phyloP scores from a whole-genome alignment of 2,113 vertebrate species.

The Petromus typicus region DNA sequence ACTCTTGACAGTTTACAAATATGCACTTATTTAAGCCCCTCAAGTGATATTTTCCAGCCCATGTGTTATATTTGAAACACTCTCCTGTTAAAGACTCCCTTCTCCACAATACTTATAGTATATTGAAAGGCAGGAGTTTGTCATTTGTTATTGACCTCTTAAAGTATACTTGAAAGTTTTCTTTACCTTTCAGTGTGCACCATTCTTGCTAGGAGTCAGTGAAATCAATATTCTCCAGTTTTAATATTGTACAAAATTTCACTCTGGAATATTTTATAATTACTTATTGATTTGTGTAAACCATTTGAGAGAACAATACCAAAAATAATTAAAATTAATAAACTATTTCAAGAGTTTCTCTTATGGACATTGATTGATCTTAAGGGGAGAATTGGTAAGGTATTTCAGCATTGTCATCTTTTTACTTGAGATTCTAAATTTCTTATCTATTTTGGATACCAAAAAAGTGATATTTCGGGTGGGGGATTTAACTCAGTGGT shows the following conservation, averaged over 20 bases:
- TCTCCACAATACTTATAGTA: not conserved
- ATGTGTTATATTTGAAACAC: not conserved
- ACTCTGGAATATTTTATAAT: not conserved
- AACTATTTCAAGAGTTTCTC: not conserved
- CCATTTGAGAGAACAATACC: not conserved
- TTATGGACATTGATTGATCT: not conserved
- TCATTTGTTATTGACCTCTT: not conserved
- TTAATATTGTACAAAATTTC: not conserved
- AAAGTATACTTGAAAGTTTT: not conserved
- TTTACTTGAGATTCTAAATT: not conserved
- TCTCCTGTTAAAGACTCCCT: not conserved
- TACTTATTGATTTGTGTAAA: not conserved
- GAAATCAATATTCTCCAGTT: not conserved
- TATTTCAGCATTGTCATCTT: not conserved
- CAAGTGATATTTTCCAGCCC: not conserved
- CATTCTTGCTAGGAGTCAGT: not conserved
- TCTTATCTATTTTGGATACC: not conserved
- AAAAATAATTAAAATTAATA: constrained; percentile 8
- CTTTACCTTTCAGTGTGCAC: not conserved
- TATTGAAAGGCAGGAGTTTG: not conserved
- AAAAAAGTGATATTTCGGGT: too few species aligned
- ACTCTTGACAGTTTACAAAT: not conserved
- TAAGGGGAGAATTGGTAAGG: not conserved
- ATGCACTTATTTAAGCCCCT: not conserved
- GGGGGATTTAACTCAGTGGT: too few species aligned